phyloP scores from a whole-genome alignment of 2,113 vertebrate genomes.

The Percina caprodes region DNA sequence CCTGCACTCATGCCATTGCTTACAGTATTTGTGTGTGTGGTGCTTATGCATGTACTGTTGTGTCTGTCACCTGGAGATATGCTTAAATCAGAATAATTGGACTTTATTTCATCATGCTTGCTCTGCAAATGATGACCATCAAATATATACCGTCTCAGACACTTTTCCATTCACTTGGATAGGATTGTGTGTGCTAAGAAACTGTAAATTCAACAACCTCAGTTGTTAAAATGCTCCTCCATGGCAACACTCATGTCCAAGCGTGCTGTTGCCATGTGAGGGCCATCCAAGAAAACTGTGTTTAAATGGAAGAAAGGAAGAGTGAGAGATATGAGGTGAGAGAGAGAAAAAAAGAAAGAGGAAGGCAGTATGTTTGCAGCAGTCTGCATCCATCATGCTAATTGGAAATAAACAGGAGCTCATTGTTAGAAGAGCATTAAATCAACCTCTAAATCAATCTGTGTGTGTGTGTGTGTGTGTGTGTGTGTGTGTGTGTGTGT shows the following conservation, averaged over 20 bases:
- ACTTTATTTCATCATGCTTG: not conserved
- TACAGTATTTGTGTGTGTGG: not conserved
- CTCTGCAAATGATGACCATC: not conserved
- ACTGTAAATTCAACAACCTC: conserved; percentile 6
- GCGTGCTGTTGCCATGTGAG: conserved; percentile 52
- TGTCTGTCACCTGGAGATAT: not conserved
- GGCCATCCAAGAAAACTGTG: conserved; percentile 33
- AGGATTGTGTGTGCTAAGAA: not conserved
- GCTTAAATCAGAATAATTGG: not conserved
- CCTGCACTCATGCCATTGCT: too few relatives aligned
- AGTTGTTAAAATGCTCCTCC: conserved; percentile 58
- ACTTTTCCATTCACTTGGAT: too few relatives aligned
- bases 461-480: not conserved
- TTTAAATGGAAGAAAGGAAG: conserved; percentile 39
- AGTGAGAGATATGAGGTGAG: conserved; percentile 5
- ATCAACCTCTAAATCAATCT: conserved; percentile 79
- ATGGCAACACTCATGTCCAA: conserved; percentile 65
- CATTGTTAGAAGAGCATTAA: conserved; percentile 76
- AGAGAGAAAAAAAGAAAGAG: not conserved
- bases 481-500: conserved; percentile 12
- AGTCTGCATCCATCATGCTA: conserved; percentile 77
- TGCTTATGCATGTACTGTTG: not conserved
- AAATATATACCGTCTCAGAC: not conserved
- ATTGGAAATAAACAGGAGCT: conserved; percentile 78
- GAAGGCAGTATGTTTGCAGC: conserved; percentile 55